Percentiles rank a stretch among this genome's conserved stretches.
These are phyloP conservation scores for Chironomus tentans DNA, from an alignment of 2,888 invertebrate genomes.

Conservation along the genomic window DNA sequence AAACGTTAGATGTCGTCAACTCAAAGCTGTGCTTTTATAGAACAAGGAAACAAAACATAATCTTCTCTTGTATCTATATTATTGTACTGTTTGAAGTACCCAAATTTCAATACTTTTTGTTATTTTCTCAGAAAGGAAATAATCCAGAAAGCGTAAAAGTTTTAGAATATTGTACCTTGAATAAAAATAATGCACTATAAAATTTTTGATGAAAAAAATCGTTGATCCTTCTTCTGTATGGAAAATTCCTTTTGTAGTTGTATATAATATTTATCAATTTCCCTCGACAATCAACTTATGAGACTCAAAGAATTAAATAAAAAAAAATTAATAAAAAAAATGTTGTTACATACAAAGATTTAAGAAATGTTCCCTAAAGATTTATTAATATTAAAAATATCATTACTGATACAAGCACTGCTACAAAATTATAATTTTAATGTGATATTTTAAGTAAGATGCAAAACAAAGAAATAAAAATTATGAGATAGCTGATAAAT, in stretches of 20 bases:
- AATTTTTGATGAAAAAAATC: background rate
- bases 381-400: background rate
- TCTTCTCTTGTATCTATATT: too few relatives aligned
- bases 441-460: conserved; percentile 10
- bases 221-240: background rate
- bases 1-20: too few relatives aligned
- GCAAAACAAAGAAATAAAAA: background rate
- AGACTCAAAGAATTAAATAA: conserved; percentile 1
- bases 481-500: background rate
- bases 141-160: too few relatives aligned
- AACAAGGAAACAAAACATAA: too few relatives aligned
- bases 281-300: conserved; percentile 22
- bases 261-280: conserved; percentile 1
- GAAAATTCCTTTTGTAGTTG: background rate
- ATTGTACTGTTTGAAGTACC: too few relatives aligned
- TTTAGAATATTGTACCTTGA: too few relatives aligned
- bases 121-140: too few relatives aligned
- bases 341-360: background rate
- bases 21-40: too few relatives aligned
- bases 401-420: background rate
- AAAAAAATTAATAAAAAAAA: background rate
- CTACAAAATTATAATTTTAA: background rate
- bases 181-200: too few relatives aligned
- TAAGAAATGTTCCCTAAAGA: background rate
- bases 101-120: too few relatives aligned